Evolutionary conservation across 2,888 invertebrate species (phyloP).

Genomic region (Alentia gelatinosa): DNA sequence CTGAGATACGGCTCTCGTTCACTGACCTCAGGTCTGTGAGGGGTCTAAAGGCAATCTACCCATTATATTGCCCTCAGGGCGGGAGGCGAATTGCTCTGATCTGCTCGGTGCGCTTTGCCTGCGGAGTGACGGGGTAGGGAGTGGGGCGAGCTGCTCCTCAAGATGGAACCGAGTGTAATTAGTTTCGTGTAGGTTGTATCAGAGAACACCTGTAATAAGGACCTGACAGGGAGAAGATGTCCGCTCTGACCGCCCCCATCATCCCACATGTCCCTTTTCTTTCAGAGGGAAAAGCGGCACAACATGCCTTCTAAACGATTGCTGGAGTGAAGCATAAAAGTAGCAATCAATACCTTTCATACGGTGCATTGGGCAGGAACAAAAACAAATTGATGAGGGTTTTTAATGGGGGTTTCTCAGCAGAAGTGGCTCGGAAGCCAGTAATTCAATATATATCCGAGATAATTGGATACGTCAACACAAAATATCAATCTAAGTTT

Average conservation of each 20-base stretch:
- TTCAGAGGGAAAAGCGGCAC: neutral
- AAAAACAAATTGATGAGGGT: neutral
- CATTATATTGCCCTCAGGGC: neutral
- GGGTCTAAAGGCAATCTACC: neutral
- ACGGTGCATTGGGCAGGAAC: neutral
- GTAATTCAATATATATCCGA: too few species aligned
- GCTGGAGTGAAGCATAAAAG: neutral
- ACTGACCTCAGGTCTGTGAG: neutral
- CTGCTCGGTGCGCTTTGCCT: neutral
- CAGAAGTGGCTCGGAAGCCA: too few species aligned
- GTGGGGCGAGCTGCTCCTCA: neutral
- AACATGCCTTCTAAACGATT: neutral
- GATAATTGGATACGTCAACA: too few species aligned
- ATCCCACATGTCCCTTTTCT: neutral
- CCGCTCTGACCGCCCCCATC: neutral
- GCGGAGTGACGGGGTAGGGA: neutral
- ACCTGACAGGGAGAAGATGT: neutral
- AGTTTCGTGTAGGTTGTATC: neutral
- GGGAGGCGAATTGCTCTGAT: slow-evolving; percentile 4
- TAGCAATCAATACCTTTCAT: neutral
- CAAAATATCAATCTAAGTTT: too few species aligned
- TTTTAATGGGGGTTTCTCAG: neutral
- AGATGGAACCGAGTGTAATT: neutral
- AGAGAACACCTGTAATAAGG: neutral
- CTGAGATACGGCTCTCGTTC: neutral